Evolutionary conservation across 2,888 invertebrate genomes (phyloP), one percentile per base, ranked within the genome.

Genomic region (Bursaphelenchus okinawaensis): DNA sequence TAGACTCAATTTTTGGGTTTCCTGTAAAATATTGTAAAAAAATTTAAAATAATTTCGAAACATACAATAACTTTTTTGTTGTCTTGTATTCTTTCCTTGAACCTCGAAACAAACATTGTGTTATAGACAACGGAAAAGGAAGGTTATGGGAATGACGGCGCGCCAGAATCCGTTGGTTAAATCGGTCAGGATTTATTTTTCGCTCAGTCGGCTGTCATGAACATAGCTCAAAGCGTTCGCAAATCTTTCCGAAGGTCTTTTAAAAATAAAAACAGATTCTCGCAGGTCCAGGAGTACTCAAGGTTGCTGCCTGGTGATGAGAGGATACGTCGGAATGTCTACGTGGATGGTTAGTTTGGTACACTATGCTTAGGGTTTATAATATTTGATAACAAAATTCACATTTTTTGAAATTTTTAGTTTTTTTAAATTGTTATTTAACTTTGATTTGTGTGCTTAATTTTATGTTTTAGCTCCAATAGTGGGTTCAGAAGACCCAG

Each of bases 401-500:
- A n/a, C n/a, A n/a, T n/a, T n/a, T n/a, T n/a, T n/a, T n/a, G n/a
- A 12, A 63, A 20, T 28, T 62, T 62, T n/a, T 16, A 22, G 24
- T 19, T 16, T 22, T 62, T 51, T 55, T 22, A 8, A 20, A 9
- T 62, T n/a, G n/a, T n/a, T n/a, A n/a, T n/a, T n/a, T n/a, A n/a
- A n/a, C n/a, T n/a, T n/a, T n/a, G n/a, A n/a, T n/a, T n/a, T n/a
- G n/a, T n/a, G n/a, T n/a, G n/a, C n/a, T n/a, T n/a, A n/a, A n/a
- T n/a, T 4, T 40, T 51, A n/a, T 19, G 52, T 66, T 12, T 55
- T 24, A 74, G 54, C 66, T 66, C 9, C 55, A 69, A 12, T 54
- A 72, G 7, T 73, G 72, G 63, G 78, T 80, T 24, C 74, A 74
- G 9, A 71, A 77, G 64, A 65, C 83, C 60, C 83, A 4, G 55